Evolutionary conservation across 2,888 invertebrate genomes (phyloP), one percentile per base, ranked within the genome.

Genomic region (Heliconius charithonia): DNA sequence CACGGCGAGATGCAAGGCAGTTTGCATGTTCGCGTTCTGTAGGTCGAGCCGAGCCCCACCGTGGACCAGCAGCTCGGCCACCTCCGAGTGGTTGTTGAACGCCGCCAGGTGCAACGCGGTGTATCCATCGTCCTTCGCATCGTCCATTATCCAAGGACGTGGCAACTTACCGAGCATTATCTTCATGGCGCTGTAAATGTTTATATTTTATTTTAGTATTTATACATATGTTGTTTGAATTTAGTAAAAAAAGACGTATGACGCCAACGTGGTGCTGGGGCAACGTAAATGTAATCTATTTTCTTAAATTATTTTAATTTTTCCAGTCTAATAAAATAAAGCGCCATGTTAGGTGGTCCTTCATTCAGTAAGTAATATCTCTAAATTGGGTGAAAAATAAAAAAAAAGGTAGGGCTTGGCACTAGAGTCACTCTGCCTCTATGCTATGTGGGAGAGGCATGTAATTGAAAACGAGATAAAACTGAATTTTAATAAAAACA

Each of bases 121-220:
- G 94, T 99, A 99, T 2, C 99, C 99, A 88, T 99, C 99, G 91
- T 99, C 99, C 90, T 99, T 99, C 87, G 99, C 99, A 94, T 99
- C 99, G 91, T 99, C 99, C 79, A 99, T 99, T 87, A 99, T 98
- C 99, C 99, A 99, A 4, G 98, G 97, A 37, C 99, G 96, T 59
- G 98, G 98, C 81, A 99, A 96, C 94, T 99, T 99, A 76, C 97
- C 97, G 86, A 99, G 95, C 87, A 99, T 96, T 88, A 99, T 98
- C 89, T 98, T 97, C 99, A 99, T 99, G 76, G 99, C 99, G 93
- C 99, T 98, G 95, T 81, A 96, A 83, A 69, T 0, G 71, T 25
- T 76, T 13, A 37, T 62, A 78, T 59, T 29, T 32, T 29, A 25
- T 32, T 29, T 69, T n/a, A 74, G 25, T 37, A 22, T 59, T 41